Percentiles rank a stretch among this genome's conserved stretches.
Evolutionary conservation across 2,888 invertebrate genomes (phyloP).

Genomic region (Zelleria hepariella): DNA sequence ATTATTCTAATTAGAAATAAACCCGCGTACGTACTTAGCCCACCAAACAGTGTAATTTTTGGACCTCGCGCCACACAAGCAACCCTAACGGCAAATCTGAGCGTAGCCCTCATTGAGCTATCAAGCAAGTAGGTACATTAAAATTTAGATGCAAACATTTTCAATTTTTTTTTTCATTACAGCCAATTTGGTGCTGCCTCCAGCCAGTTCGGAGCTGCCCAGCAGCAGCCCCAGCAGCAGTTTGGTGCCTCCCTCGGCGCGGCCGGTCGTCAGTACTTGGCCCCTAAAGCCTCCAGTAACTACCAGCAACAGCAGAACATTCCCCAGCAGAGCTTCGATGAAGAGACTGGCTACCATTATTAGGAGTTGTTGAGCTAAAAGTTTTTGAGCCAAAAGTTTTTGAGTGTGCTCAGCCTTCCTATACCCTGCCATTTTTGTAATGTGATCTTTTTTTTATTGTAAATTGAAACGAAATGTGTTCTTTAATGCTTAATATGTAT

Average conservation of each 20-base stretch:
- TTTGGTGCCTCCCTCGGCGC: neutral
- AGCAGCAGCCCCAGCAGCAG: neutral
- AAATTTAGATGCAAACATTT: no score
- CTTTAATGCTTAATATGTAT: neutral
- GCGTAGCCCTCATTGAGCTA: no score
- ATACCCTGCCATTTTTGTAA: neutral
- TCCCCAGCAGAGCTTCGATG: slow-evolving; percentile 54
- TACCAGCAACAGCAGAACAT: slow-evolving; percentile 33
- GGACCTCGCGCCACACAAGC: no score
- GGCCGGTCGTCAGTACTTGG: slow-evolving; percentile 44
- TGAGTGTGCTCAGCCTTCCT: neutral
- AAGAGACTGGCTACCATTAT: slow-evolving; percentile 54
- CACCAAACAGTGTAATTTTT: no score
- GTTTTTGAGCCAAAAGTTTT: no score
- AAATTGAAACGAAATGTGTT: neutral
- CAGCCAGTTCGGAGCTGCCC: neutral
- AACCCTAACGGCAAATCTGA: no score
- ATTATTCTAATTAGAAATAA: no score
- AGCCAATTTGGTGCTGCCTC: no score
- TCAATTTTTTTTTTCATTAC: no score
- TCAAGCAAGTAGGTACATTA: no score
- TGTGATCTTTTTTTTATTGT: neutral
- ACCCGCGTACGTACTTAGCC: no score
- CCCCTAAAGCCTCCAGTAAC: slow-evolving; percentile 32
- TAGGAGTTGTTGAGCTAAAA: no score